A percentile compares a stretch with the other conserved stretches of the same genome.
Evolutionary conservation across 2,113 vertebrate genomes (phyloP).

Genomic region (Protobothrops flavoviridis): DNA sequence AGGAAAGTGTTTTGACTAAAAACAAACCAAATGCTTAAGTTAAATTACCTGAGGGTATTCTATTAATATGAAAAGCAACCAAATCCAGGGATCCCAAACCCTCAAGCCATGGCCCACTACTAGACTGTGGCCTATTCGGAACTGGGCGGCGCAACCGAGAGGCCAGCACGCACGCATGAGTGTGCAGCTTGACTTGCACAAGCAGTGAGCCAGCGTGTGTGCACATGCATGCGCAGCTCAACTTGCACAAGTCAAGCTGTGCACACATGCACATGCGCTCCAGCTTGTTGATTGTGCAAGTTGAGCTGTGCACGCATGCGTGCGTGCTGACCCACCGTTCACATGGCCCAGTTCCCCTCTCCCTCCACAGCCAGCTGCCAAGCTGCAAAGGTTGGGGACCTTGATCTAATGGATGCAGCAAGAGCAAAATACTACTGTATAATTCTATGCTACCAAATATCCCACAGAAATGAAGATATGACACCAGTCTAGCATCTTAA

Average conservation of each 20-base stretch:
- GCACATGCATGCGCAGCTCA: neutral
- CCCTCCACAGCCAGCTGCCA: too few relatives aligned
- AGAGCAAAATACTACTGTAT: neutral
- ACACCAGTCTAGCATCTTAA: neutral
- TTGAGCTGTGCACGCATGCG: neutral
- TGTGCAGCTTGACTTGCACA: neutral
- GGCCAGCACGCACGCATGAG: accelerated
- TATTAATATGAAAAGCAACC: neutral
- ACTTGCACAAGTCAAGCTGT: too few relatives aligned
- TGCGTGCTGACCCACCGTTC: neutral
- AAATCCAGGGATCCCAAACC: neutral
- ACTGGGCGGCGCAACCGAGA: neutral
- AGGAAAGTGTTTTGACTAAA: neutral
- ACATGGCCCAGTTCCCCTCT: neutral
- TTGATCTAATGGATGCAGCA: neutral
- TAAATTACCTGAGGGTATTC: neutral
- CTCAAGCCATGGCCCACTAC: too few relatives aligned
- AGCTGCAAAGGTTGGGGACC: too few relatives aligned
- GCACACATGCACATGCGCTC: too few relatives aligned
- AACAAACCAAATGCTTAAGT: neutral
- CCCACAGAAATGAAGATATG: neutral
- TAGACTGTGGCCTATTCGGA: neutral
- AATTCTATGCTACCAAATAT: neutral
- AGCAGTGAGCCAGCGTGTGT: neutral
- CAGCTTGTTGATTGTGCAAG: neutral